Evolutionary conservation across 2,113 vertebrate genomes (phyloP).

Genomic region (Grammomys surdaster): DNA sequence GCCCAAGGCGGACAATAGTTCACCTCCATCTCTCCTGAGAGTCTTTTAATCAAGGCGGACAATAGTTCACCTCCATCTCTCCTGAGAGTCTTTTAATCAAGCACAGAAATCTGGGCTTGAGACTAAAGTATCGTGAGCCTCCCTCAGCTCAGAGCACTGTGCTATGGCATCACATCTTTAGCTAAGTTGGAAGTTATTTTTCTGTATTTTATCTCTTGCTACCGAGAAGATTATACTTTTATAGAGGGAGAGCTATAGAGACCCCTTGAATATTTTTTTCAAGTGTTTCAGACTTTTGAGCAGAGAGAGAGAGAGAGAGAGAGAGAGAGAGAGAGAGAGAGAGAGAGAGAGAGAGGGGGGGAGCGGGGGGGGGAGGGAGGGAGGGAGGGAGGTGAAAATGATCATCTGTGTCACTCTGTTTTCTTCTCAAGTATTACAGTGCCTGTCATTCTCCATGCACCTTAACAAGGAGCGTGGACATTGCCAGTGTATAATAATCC

Average conservation of each 20-base stretch:
- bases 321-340: too few species aligned
- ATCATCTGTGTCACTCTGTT: neutral
- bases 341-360: too few species aligned
- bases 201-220: neutral
- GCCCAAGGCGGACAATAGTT: neutral
- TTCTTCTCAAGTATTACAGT: neutral
- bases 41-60: neutral
- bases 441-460: neutral
- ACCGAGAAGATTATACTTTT: conserved; percentile 14
- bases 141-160: neutral
- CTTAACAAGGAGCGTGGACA: neutral
- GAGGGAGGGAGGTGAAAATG: neutral
- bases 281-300: neutral
- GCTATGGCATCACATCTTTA: neutral
- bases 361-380: neutral
- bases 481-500: neutral
- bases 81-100: neutral
- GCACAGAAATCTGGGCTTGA: neutral
- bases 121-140: neutral
- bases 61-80: neutral
- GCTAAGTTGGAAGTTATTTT: neutral
- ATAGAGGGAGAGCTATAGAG: neutral
- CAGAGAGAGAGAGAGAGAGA: too few species aligned
- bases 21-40: neutral
- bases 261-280: conserved; percentile 22